Percentiles rank a stretch among this genome's conserved stretches.
Conservation (phyloP, 1,140 invertebrate species). For the Trachymyrmex cornetzi region DNA sequence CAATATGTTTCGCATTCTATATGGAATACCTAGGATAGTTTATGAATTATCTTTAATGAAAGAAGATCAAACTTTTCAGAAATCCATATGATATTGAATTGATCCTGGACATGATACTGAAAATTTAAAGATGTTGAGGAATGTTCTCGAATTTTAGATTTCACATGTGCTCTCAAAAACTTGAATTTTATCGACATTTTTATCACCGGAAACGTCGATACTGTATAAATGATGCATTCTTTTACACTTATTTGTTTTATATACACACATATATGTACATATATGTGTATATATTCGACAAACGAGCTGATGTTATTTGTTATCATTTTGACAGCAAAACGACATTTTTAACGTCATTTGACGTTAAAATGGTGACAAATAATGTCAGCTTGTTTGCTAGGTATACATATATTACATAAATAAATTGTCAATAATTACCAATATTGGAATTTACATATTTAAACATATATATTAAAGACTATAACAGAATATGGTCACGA, state of each 20-base stretch:
- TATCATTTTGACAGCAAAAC: too few relatives aligned
- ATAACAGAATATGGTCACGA: too few relatives aligned
- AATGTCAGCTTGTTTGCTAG: too few relatives aligned
- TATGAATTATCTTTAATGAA: background rate
- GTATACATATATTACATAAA: too few relatives aligned
- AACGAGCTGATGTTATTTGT: too few relatives aligned
- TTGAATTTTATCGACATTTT: background rate
- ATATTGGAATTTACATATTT: constrained; percentile 13
- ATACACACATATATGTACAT: background rate
- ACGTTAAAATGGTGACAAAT: too few relatives aligned
- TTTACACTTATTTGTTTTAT: background rate
- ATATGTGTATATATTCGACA: too few relatives aligned
- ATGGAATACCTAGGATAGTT: background rate
- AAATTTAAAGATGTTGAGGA: background rate
- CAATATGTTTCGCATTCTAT: background rate
- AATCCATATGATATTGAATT: background rate
- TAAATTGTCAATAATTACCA: background rate
- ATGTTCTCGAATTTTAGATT: background rate
- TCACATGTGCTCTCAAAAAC: background rate
- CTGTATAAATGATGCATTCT: constrained; percentile 2
- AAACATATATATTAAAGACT: background rate
- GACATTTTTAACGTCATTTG: too few relatives aligned
- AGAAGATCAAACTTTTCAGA: background rate
- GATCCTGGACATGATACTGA: background rate
- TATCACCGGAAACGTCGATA: background rate